Percentiles rank a stretch among this genome's conserved stretches.
Evolutionary conservation across 2,888 invertebrate genomes (phyloP).

Genomic region (Acanthosepion lycidas): DNA sequence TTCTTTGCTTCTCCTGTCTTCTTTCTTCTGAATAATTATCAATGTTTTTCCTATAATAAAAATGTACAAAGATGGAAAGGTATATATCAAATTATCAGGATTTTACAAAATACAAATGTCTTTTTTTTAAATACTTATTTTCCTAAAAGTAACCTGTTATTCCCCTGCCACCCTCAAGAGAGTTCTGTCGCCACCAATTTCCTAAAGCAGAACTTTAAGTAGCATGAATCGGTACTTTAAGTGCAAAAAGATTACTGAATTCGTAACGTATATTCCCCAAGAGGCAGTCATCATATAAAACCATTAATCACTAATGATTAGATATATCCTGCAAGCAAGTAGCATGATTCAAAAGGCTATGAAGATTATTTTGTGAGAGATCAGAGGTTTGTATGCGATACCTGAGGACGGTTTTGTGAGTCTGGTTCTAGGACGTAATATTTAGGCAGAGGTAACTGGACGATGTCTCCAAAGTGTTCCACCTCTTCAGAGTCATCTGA

Average conservation of each 20-base stretch:
- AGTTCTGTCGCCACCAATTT: neutral
- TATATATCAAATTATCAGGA: neutral
- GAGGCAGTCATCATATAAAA: neutral
- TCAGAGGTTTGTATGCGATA: neutral
- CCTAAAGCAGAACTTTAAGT: conserved; percentile 11
- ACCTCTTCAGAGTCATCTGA: conserved; percentile 21
- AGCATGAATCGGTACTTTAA: conserved; percentile 33
- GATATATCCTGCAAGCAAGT: conserved; percentile 16
- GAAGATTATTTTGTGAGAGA: neutral
- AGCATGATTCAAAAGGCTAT: conserved; percentile 11
- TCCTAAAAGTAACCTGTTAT: neutral
- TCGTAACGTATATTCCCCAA: neutral
- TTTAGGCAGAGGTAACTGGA: conserved; percentile 20
- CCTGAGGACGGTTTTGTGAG: conserved; percentile 33
- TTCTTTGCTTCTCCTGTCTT: neutral
- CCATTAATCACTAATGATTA: neutral
- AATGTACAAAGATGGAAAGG: conserved; percentile 33
- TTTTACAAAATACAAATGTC: conserved; percentile 4
- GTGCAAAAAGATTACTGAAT: conserved; percentile 20
- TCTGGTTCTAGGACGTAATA: conserved; percentile 33
- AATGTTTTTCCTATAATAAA: neutral
- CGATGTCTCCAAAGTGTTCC: neutral
- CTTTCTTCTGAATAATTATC: neutral
- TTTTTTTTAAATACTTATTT: neutral
- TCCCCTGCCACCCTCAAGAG: neutral